These are phyloP conservation scores for Podargus strigoides DNA, from an alignment of 2,797 vertebrate genomes.

Conservation along the genomic window DNA sequence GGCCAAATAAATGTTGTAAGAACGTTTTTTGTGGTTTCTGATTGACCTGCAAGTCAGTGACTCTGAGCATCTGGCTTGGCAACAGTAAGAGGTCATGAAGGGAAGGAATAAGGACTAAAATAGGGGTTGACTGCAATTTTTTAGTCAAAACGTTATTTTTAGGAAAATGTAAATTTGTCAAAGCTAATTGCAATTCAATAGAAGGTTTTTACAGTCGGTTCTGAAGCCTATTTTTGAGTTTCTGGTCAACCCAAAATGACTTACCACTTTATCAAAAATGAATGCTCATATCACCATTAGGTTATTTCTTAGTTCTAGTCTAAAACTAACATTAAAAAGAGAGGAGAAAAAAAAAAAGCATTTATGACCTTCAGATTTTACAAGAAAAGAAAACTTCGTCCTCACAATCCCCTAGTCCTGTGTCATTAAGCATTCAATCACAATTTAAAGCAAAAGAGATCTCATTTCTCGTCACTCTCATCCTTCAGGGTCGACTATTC, in stretches of 20 bases:
- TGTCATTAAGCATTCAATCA: not conserved
- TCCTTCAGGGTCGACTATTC: not conserved
- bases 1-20: not conserved
- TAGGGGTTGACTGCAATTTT: not conserved
- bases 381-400: not conserved
- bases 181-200: not conserved
- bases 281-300: not conserved
- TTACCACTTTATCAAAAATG: not conserved
- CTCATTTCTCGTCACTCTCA: not conserved
- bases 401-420: not conserved
- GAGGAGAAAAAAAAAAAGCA: not conserved
- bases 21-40: not conserved
- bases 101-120: not conserved
- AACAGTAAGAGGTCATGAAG: not conserved
- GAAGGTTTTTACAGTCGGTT: not conserved
- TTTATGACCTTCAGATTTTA: not conserved
- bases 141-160: not conserved
- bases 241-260: not conserved
- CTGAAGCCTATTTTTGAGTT: not conserved
- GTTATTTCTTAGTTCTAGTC: not conserved
- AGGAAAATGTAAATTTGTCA: not conserved
- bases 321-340: not conserved
- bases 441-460: not conserved
- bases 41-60: not conserved
- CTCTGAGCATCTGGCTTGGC: not conserved